These are phyloP conservation scores for Porphyrio hochstetteri DNA, from an alignment of 2,113 vertebrate species.

Conservation along the genomic window DNA sequence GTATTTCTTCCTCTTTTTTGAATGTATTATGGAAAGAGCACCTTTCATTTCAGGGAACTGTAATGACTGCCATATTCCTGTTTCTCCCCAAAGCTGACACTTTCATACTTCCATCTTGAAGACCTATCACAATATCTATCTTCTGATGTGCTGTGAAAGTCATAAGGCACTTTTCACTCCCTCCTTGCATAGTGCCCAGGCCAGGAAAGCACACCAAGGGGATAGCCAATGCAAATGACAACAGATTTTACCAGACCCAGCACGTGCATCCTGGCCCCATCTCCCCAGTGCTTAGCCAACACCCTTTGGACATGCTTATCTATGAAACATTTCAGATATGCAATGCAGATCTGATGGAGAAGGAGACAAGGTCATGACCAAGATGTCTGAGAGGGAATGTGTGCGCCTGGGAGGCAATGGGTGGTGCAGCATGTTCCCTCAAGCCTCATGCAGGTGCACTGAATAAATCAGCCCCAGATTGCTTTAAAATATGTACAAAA, in stretches of 20 bases:
- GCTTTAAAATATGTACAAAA: slow-evolving; percentile 24
- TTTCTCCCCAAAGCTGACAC: neutral
- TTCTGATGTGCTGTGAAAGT: neutral
- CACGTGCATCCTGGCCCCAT: accelerated
- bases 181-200: neutral
- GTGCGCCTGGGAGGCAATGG: neutral
- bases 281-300: neutral
- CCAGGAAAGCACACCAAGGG: neutral
- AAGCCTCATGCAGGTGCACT: slow-evolving; percentile 30
- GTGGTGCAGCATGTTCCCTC: neutral
- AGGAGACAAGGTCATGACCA: slow-evolving; percentile 45
- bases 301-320: neutral
- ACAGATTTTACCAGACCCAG: neutral
- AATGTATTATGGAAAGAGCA: neutral
- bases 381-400: slow-evolving; percentile 3
- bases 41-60: neutral
- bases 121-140: neutral
- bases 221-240: accelerated
- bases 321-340: slow-evolving; percentile 5
- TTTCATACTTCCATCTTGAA: neutral
- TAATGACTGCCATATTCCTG: neutral
- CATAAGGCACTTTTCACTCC: neutral
- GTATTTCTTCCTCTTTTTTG: neutral
- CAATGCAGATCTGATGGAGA: neutral
- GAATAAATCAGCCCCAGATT: slow-evolving; percentile 51